Percentiles rank a stretch among this genome's conserved stretches.
Evolutionary conservation across 2,888 invertebrate genomes (phyloP).

Genomic region (Elgonia sp.): DNA sequence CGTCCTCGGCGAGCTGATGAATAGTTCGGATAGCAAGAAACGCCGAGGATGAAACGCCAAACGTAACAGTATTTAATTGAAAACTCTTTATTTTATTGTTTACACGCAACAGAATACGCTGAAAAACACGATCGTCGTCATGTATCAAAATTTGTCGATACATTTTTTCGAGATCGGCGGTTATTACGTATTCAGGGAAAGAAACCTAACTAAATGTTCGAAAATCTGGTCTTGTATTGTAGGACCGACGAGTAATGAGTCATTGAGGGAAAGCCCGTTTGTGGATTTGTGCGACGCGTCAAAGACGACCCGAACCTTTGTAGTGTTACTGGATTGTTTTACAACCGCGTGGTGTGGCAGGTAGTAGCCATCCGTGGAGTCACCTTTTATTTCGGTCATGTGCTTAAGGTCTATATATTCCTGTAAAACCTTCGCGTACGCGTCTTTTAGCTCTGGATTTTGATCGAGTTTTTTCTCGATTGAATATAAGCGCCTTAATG

Average conservation of each 20-base stretch:
- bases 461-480: conserved; percentile 31
- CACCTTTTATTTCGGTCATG: conserved; percentile 13
- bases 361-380: conserved; percentile 13
- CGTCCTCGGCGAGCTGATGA: too few species aligned
- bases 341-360: conserved; percentile 52
- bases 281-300: conserved; percentile 25
- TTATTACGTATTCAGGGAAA: conserved; percentile 23
- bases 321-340: conserved; percentile 30
- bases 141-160: conserved; percentile 29
- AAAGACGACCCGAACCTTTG: conserved; percentile 30
- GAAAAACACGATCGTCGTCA: conserved; percentile 24
- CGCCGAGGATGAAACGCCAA: too few species aligned
- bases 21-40: too few species aligned
- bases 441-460: conserved; percentile 19
- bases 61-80: too few species aligned
- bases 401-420: conserved; percentile 39
- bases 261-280: conserved; percentile 30
- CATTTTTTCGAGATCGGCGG: conserved; percentile 39
- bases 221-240: conserved; percentile 18
- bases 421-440: conserved; percentile 13
- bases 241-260: conserved; percentile 17
- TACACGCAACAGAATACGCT: conserved; percentile 5
- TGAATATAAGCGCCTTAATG: conserved; percentile 27
- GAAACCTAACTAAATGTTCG: conserved; percentile 12
- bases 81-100: too few species aligned